Conservation (phyloP, 2,113 vertebrate species). For the Tichodroma muraria region DNA sequence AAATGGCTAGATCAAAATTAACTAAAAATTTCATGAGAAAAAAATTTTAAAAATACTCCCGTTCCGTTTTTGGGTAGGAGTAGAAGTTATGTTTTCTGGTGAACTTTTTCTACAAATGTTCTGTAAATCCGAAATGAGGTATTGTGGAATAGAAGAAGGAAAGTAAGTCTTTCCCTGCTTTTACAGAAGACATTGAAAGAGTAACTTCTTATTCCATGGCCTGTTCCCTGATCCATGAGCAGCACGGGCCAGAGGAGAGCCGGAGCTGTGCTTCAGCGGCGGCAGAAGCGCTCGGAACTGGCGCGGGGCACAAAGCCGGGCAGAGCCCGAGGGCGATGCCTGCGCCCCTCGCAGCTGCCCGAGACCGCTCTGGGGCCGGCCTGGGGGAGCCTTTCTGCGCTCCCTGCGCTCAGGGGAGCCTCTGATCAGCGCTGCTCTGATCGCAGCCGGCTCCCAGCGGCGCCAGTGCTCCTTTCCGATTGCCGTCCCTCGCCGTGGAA, state of each 20-base stretch:
- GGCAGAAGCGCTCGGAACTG: no score
- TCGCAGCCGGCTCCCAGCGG: not conserved
- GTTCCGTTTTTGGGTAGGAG: not conserved
- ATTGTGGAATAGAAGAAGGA: not conserved
- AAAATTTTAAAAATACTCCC: accelerated
- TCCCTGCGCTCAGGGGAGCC: no score
- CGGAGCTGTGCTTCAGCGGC: no score
- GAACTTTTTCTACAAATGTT: not conserved
- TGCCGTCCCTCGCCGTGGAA: not conserved
- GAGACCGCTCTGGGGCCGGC: no score
- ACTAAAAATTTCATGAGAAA: not conserved
- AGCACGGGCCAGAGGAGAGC: no score
- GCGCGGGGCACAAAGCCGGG: no score
- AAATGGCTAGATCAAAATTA: not conserved
- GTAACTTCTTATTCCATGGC: not conserved
- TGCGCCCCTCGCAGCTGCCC: no score
- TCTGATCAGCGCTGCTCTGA: no score
- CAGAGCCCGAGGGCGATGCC: no score
- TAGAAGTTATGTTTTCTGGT: not conserved
- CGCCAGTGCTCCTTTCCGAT: not conserved
- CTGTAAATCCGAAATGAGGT: not conserved
- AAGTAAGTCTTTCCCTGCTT: not conserved
- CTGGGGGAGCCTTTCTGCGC: no score
- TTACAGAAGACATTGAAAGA: not conserved
- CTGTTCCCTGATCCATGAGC: not conserved